These are phyloP conservation scores for Bradynema listronoti DNA, from an alignment of 1,140 invertebrate species.

Conservation along the genomic window DNA sequence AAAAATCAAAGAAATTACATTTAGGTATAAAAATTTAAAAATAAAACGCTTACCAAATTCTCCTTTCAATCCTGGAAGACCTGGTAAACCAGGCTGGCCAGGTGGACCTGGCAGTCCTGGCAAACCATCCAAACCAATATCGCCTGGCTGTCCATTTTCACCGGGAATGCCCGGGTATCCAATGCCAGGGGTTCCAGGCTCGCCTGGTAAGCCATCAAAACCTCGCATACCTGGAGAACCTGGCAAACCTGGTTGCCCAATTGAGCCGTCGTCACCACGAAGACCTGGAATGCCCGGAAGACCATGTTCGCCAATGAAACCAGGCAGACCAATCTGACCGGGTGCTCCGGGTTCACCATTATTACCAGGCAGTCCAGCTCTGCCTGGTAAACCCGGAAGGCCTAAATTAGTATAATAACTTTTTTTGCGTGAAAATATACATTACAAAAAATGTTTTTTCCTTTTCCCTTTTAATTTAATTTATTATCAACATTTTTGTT, in stretches of 20 bases:
- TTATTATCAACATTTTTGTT: too few relatives aligned
- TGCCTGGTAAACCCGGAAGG: constrained; percentile 36
- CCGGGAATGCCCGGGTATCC: constrained; percentile 20
- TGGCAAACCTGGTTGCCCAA: constrained; percentile 26
- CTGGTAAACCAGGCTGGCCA: constrained; percentile 27
- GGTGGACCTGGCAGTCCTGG: constrained; percentile 12
- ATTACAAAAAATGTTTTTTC: too few relatives aligned
- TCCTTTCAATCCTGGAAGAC: constrained; percentile 65
- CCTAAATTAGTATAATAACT: too few relatives aligned
- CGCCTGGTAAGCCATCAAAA: constrained; percentile 34
- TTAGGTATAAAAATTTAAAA: not conserved
- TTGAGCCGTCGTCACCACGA: constrained; percentile 27
- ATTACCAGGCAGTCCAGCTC: constrained; percentile 25
- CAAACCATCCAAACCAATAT: constrained; percentile 12
- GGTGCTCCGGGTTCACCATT: constrained; percentile 25
- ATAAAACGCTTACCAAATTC: too few relatives aligned
- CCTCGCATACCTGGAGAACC: constrained; percentile 22
- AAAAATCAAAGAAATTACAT: not conserved
- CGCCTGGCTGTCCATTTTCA: constrained; percentile 15
- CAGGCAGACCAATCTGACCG: constrained; percentile 15
- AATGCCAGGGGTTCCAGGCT: constrained; percentile 19
- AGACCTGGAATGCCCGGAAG: constrained; percentile 33
- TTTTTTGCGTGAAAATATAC: too few relatives aligned
- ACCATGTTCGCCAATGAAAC: constrained; percentile 22
- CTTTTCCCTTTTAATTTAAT: too few relatives aligned